Evolutionary conservation across 2,113 vertebrate species (phyloP).

Genomic region (Hyperoodon ampullatus): DNA sequence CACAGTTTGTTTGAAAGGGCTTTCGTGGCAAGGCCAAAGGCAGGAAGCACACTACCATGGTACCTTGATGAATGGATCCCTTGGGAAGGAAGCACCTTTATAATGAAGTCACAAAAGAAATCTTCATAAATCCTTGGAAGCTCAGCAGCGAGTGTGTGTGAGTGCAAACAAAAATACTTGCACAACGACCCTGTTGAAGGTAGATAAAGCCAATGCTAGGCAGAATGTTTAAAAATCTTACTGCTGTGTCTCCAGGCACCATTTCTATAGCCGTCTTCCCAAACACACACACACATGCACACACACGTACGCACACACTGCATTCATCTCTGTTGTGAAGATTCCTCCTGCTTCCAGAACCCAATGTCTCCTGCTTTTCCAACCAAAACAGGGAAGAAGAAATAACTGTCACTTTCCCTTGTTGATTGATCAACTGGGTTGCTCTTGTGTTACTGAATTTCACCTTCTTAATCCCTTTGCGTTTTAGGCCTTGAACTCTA

Average conservation of each 20-base stretch:
- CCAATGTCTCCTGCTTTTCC: background rate
- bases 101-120: slow-evolving; percentile 73
- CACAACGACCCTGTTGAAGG: background rate
- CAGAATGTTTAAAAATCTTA: background rate
- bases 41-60: slow-evolving; percentile 27
- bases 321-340: background rate
- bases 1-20: slow-evolving; percentile 52
- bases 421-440: background rate
- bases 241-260: background rate
- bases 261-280: background rate
- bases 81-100: slow-evolving; percentile 45
- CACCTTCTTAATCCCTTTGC: background rate
- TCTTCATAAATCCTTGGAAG: slow-evolving; percentile 55
- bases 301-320: no score
- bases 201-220: background rate
- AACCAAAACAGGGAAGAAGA: background rate
- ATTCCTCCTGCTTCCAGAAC: background rate
- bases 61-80: slow-evolving; percentile 59
- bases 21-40: slow-evolving; percentile 53
- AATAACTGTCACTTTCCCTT: background rate
- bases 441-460: slow-evolving; percentile 11
- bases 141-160: background rate
- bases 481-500: background rate
- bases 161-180: slow-evolving; percentile 44
- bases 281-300: background rate